These are phyloP conservation scores for Lithophane ornitopus DNA, from an alignment of 2,888 invertebrate genomes.

Conservation along the genomic window DNA sequence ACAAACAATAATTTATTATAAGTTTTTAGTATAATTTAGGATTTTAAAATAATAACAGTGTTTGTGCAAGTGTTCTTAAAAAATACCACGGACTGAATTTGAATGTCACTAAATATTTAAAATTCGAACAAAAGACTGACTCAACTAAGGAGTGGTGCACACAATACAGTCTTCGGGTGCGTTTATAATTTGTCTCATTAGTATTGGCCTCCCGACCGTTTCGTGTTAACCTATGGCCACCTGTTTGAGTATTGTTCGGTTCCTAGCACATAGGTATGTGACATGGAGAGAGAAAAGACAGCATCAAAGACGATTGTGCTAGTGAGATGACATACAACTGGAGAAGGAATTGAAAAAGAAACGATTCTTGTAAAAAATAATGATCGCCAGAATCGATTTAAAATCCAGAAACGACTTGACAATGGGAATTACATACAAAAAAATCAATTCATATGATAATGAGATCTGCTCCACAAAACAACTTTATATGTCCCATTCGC, in stretches of 20 bases:
- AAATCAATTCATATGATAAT: neutral
- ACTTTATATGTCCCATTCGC: slow-evolving; percentile 20
- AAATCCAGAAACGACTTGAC: neutral
- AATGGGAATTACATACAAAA: neutral
- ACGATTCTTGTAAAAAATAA: neutral
- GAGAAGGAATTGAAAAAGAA: neutral
- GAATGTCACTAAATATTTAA: slow-evolving; percentile 56
- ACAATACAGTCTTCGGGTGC: slow-evolving; percentile 55
- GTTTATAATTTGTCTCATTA: slow-evolving; percentile 67
- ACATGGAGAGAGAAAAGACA: slow-evolving; percentile 32
- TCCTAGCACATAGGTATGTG: slow-evolving; percentile 26
- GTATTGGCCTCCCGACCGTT: slow-evolving; percentile 61
- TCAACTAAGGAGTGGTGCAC: slow-evolving; percentile 43
- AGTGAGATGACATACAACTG: neutral
- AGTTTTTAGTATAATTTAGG: neutral
- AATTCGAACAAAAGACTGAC: slow-evolving; percentile 53
- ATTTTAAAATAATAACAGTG: neutral
- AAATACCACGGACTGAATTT: slow-evolving; percentile 24
- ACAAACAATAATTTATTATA: neutral
- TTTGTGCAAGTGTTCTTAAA: slow-evolving; percentile 41
- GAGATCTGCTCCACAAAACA: slow-evolving; percentile 8
- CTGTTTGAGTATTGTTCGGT: slow-evolving; percentile 61
- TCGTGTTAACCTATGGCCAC: slow-evolving; percentile 62
- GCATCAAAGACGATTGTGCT: neutral
- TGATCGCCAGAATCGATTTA: neutral